Base-by-base conservation (phyloP, 2,888 invertebrate species). In the Lycocerus yunnanus region DNA sequence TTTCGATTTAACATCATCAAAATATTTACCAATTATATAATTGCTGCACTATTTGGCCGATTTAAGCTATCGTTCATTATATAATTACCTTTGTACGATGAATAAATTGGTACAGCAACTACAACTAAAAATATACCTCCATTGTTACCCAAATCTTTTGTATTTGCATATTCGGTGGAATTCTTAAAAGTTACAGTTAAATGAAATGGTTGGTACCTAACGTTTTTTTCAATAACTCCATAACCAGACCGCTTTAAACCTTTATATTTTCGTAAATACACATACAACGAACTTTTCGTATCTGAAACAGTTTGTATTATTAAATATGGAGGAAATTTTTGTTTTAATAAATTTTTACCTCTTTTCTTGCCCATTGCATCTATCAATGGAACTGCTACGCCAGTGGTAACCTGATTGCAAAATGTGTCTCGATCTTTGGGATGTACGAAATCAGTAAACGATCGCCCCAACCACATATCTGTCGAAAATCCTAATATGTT, bases 371-470 rank as follows among this genome's bases (percentile, higher is more conserved):
- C 86, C 58, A 87, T 84, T 0, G 87, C 85, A 77, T 91, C 89
- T 0, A 87, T 88, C 16, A 90, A 89, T n/a, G 92, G 92, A 27
- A 90, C 86, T 0, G 90, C 89, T 77, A 93, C 86, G 43, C 91
- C 92, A 1, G 89, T 91, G 0, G 93, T 92, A 73, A 95, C 93
- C 86, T 94, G 93, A 76, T 92, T 92, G 15, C 93, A 93, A 84
- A 97, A 94, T 0, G 92, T 92, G 69, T 90, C 89, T 75, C 93
- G 88, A 82, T 93, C 92, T 86, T 92, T 93, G 1, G 93, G 92
- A 86, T 96, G 95, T 0, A 97, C 90, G 83, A 96, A 96, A 82
- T 97, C 95, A 71, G 95, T 94, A 82, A 97, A 95, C 0, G 94
- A 94, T 69, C 94, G 89, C 3, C 95, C 96, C 27, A 94, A 87